phyloP scores from a whole-genome alignment of 2,797 vertebrate species.

The Muraenolepis orangiensis region DNA sequence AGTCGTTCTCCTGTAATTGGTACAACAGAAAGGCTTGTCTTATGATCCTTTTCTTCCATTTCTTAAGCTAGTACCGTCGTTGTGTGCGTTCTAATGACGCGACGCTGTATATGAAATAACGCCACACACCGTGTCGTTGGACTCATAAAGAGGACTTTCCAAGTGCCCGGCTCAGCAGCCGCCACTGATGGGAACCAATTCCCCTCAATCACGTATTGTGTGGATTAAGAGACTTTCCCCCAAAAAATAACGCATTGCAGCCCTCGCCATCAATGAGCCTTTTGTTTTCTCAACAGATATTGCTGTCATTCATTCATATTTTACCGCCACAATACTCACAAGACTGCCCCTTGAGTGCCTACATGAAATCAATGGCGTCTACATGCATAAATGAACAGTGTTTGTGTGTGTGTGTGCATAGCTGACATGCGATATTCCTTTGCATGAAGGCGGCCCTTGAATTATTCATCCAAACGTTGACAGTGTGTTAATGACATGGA shows the following conservation, averaged over 20 bases:
- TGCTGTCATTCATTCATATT: background rate
- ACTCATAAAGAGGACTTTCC: too few species aligned
- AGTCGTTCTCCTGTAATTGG: too few species aligned
- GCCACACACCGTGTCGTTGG: too few species aligned
- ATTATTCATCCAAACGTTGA: slow-evolving; percentile 31
- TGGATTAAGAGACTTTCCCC: background rate
- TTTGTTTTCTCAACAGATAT: background rate
- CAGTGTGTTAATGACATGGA: slow-evolving; percentile 26
- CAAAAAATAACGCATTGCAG: background rate
- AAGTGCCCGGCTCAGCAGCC: too few species aligned
- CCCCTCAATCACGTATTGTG: background rate
- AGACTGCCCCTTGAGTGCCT: background rate
- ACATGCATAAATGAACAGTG: too few species aligned
- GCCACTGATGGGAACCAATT: too few species aligned
- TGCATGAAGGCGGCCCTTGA: slow-evolving; percentile 17
- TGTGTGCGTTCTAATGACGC: too few species aligned
- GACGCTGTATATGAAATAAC: too few species aligned
- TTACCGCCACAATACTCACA: too few species aligned
- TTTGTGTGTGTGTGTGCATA: background rate
- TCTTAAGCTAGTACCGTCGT: too few species aligned
- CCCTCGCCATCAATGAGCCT: background rate
- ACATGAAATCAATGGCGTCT: background rate
- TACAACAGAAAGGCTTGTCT: too few species aligned
- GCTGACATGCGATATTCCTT: slow-evolving; percentile 11
- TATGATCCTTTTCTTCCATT: too few species aligned